Evolutionary conservation across 2,797 vertebrate genomes (phyloP).

Genomic region (Columba guinea): DNA sequence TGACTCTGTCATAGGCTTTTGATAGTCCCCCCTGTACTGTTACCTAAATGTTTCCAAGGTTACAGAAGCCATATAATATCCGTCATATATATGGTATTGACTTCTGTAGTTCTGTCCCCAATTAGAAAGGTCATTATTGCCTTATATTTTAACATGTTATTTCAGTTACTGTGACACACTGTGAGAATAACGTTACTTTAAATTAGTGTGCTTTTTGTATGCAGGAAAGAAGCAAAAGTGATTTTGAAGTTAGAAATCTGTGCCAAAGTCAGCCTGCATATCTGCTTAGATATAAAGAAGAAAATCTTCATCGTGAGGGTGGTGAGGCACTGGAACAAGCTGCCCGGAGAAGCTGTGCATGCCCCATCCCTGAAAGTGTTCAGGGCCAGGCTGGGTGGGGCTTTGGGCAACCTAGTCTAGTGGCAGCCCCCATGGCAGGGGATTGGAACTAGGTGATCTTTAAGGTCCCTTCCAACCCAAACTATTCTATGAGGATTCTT

Average conservation of each 20-base stretch:
- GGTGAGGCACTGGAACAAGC: too few relatives aligned
- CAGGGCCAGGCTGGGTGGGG: too few relatives aligned
- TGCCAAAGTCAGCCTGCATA: neutral
- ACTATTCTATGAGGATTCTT: neutral
- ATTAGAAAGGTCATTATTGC: neutral
- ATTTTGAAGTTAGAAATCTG: neutral
- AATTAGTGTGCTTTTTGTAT: neutral
- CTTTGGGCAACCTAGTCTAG: too few relatives aligned
- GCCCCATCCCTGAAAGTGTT: too few relatives aligned
- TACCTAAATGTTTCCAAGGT: neutral
- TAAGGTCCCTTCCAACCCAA: too few relatives aligned
- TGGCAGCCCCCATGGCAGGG: too few relatives aligned
- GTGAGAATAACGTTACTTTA: neutral
- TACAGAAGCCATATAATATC: neutral
- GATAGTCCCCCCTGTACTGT: neutral
- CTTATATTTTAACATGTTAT: neutral
- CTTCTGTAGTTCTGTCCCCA: neutral
- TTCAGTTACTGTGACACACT: neutral
- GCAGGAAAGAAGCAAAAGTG: neutral
- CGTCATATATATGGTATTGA: neutral
- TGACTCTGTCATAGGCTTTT: neutral
- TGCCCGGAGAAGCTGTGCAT: too few relatives aligned
- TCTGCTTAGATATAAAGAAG: too few relatives aligned
- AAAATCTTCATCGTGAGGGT: too few relatives aligned
- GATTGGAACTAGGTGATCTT: too few relatives aligned